phyloP scores from a whole-genome alignment of 2,888 invertebrate species.

The Thecophora atra region DNA sequence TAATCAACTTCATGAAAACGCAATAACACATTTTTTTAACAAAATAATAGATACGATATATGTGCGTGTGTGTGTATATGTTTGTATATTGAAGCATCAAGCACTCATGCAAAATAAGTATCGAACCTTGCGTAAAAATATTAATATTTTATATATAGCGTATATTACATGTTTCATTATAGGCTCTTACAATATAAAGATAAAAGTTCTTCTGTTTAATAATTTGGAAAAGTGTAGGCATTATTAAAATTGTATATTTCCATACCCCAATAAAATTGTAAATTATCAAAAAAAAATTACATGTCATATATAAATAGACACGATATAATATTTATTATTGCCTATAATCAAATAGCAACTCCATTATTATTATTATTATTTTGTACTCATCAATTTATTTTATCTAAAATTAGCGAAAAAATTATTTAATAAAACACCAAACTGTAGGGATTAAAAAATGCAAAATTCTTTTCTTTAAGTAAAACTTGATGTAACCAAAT shows the following conservation, averaged over 20 bases:
- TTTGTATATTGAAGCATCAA: neutral
- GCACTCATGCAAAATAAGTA: neutral
- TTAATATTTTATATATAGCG: too few relatives aligned
- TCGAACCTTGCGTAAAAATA: too few relatives aligned
- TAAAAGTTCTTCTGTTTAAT: neutral
- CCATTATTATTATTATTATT: constrained; percentile 23
- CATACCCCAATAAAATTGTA: neutral
- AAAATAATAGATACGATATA: neutral
- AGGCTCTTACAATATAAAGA: neutral
- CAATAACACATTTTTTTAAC: neutral
- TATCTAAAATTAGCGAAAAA: constrained; percentile 2
- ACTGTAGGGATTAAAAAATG: too few relatives aligned
- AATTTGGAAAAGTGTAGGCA: neutral
- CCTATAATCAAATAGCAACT: neutral
- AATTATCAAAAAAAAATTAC: neutral
- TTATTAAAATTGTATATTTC: neutral
- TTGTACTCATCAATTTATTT: constrained; percentile 9
- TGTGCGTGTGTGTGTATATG: neutral
- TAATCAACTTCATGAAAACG: neutral
- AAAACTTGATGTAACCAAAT: neutral
- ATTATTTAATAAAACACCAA: constrained; percentile 17
- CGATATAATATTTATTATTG: constrained; percentile 6
- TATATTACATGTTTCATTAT: neutral
- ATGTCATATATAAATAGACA: constrained; percentile 19
- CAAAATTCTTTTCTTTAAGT: too few relatives aligned